Base-by-base conservation (phyloP, 2,113 vertebrate genomes). In the Saimiri boliviensis region DNA sequence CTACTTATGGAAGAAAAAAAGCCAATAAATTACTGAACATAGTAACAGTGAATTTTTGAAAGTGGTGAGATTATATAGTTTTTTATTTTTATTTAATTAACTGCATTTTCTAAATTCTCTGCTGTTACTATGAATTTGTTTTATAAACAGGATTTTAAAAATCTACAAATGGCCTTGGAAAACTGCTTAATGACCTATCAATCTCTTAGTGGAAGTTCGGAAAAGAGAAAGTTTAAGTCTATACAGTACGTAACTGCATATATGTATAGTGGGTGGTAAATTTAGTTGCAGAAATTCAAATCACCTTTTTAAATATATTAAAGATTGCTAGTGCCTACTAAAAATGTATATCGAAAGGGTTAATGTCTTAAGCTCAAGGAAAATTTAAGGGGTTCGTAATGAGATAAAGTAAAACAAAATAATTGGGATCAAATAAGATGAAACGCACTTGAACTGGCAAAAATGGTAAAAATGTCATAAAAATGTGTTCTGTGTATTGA, bases 381-480 rank as follows among this genome's bases (percentile, higher is more conserved):
- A 89, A 96, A 56, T 70, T 3, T 40, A 4, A 81, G 27, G 2
- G 21, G 3, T 10, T 7, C 74, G 2, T 37, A 70, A 37, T n/a
- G 5, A 95, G 6, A 71, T 82, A 17, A 68, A 90, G 21, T 60
- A 14, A 7, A 93, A 73, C 4, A 23, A 2, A 40, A 73, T 25
- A 30, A 10, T 71, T 58, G 23, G 9, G 4, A 58, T 89, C 32
- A 56, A 71, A 52, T 89, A 80, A 95, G 23, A 79, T 70, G 12
- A 89, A 95, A 81, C 84, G 16, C 8, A 66, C 1, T 81, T 81
- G 1, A n/a, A 79, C 12, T 74, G 23, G 25, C 42, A 74, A 56
- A 84, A 97, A 10, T 30, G 42, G 11, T 60, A 84, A 95, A 96
- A 81, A 74, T 25, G 21, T 82, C 60, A 93, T n/a, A 91, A 56